These are phyloP conservation scores for Phaonia tiefii DNA, from an alignment of 2,888 invertebrate genomes.

Conservation along the genomic window DNA sequence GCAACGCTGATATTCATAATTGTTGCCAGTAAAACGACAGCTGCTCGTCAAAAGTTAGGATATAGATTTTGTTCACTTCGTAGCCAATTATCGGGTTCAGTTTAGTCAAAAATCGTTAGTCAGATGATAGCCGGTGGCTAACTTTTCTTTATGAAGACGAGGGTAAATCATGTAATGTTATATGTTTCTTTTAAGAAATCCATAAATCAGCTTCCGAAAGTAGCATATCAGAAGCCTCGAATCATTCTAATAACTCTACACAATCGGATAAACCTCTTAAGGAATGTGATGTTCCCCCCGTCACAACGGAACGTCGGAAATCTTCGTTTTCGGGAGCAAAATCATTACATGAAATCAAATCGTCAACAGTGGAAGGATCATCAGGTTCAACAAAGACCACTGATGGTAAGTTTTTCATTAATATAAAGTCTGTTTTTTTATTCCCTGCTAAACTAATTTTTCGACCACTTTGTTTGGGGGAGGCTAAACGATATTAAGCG, in stretches of 20 bases:
- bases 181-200: slow-evolving; percentile 79
- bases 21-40: too few relatives aligned
- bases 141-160: too few relatives aligned
- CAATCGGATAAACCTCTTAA: slow-evolving; percentile 84
- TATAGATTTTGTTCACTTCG: too few relatives aligned
- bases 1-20: too few relatives aligned
- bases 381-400: slow-evolving; percentile 71
- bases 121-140: too few relatives aligned
- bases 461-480: background rate
- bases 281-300: slow-evolving; percentile 45
- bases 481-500: too few relatives aligned
- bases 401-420: slow-evolving; percentile 67
- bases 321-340: slow-evolving; percentile 79
- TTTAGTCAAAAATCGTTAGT: too few relatives aligned
- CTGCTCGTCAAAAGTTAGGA: too few relatives aligned
- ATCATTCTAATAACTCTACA: slow-evolving; percentile 87
- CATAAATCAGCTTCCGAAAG: slow-evolving; percentile 94
- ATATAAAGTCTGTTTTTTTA: background rate
- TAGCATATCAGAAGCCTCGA: slow-evolving; percentile 89
- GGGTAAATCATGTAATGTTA: background rate
- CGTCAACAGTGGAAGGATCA: slow-evolving; percentile 77
- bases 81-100: too few relatives aligned
- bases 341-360: slow-evolving; percentile 80
- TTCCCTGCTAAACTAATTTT: too few relatives aligned
- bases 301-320: slow-evolving; percentile 73